Evolutionary conservation across 2,888 invertebrate species (phyloP).

Genomic region (Perizoma affinitatum): DNA sequence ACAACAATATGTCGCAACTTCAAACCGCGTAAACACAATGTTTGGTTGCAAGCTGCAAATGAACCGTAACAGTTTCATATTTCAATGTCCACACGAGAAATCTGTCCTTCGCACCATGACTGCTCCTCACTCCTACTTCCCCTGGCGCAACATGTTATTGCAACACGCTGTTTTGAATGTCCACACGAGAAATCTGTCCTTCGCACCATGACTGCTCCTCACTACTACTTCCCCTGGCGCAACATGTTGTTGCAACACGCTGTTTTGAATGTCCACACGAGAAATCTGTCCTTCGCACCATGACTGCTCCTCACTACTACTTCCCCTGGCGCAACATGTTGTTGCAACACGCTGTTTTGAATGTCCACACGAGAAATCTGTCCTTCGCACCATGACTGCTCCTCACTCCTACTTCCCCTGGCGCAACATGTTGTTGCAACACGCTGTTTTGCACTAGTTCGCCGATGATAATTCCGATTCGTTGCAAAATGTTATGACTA

Average conservation of each 20-base stretch:
- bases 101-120: conserved; percentile 73
- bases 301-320: conserved; percentile 67
- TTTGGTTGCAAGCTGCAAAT: conserved; percentile 29
- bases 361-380: conserved; percentile 58
- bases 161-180: conserved; percentile 62
- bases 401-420: conserved; percentile 69
- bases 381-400: conserved; percentile 75
- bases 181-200: conserved; percentile 65
- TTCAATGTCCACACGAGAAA: conserved; percentile 57
- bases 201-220: conserved; percentile 68
- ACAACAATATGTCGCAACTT: neutral
- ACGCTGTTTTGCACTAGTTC: conserved; percentile 78
- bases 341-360: conserved; percentile 66
- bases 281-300: conserved; percentile 70
- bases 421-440: conserved; percentile 49
- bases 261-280: conserved; percentile 57
- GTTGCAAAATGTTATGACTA: conserved; percentile 66
- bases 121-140: conserved; percentile 70
- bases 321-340: conserved; percentile 68
- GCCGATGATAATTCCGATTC: conserved; percentile 80
- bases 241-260: conserved; percentile 63
- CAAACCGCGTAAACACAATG: conserved; percentile 19
- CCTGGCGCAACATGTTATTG: conserved; percentile 65
- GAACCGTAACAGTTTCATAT: conserved; percentile 60
- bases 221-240: conserved; percentile 71